Evolutionary conservation across 2,797 vertebrate genomes (phyloP), one percentile per base, ranked within the genome.

Genomic region (Clamator glandarius): DNA sequence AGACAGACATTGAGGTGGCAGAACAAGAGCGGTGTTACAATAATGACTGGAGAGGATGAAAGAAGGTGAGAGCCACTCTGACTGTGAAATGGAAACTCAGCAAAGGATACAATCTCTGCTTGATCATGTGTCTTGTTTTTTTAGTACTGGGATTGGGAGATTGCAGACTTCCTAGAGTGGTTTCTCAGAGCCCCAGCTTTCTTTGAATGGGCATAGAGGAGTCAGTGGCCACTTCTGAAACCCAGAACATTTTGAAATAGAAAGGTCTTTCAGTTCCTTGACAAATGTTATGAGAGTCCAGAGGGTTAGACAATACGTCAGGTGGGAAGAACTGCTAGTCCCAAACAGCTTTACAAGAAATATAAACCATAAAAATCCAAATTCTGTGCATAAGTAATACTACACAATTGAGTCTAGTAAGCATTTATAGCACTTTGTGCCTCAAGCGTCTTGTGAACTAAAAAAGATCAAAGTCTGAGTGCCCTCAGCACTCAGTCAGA

Each of bases 321-420:
- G 84, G 72, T 93, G 92, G 84, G 64, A 95, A 90, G 81, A 20
- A 87, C 52, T 61, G 68, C 93, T 93, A 87, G 74, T 74, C 54
- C 59, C 75, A 89, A 93, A 87, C 57, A 90, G 81, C 77, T 94
- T 95, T 90, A 95, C 14, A 7, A 82, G 86, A 87, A 94, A 91
- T 55, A 29, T 73, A 77, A 93, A 77, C 72, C 36, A 82, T 92
- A 92, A 93, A 93, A 58, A 39, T 31, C 52, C 57, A 62, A 96
- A 94, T 84, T 94, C 72, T 67, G 11, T 62, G 42, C 46, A 48
- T 84, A 95, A 93, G 72, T 90, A 90, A 92, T 85, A 93, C 33
- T 92, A 68, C 44, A 90, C 89, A 95, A 90, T 55, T 80, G 94
- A 92, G 91, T 90, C 90, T 89, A 95, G 88, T 87, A 93, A 94